Percentiles rank a stretch among this genome's conserved stretches.
Conservation (phyloP, 2,113 vertebrate genomes). For the Eolophus roseicapilla region DNA sequence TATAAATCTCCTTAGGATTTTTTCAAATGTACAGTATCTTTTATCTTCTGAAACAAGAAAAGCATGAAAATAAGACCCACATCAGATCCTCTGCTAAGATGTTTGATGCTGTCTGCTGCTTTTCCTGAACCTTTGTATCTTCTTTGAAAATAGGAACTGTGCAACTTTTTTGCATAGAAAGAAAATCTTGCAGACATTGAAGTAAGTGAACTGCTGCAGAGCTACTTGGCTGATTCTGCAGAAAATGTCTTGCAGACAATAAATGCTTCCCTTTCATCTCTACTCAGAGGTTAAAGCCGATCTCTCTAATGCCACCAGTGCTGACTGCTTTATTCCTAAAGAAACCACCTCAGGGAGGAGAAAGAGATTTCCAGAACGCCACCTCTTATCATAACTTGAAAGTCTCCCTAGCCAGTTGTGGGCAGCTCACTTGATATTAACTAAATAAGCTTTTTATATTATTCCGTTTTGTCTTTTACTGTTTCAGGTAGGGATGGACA, state of each 20-base stretch:
- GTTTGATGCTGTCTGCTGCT: background rate
- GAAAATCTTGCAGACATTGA: background rate
- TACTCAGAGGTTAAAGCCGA: background rate
- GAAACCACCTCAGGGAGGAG: slow-evolving; percentile 14
- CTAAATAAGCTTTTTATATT: background rate
- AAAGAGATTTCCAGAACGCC: background rate
- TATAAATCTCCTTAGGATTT: background rate
- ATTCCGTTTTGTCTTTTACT: background rate
- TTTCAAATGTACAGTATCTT: background rate
- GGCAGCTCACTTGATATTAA: background rate
- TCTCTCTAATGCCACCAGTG: slow-evolving; percentile 6
- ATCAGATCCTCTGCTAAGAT: background rate
- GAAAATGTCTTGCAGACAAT: slow-evolving; percentile 18
- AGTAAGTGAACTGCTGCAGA: slow-evolving; percentile 5
- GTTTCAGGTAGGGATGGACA: background rate
- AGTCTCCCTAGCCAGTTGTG: background rate
- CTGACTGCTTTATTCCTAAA: slow-evolving; percentile 20
- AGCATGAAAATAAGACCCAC: background rate
- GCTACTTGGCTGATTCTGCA: background rate
- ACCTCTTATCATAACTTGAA: background rate
- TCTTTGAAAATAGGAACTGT: background rate
- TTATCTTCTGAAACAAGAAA: background rate
- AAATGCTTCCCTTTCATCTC: slow-evolving; percentile 39
- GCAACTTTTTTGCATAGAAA: background rate
- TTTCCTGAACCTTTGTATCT: background rate